These are phyloP conservation scores for Bovichtus diacanthus DNA, from an alignment of 2,797 vertebrate genomes.

Conservation along the genomic window DNA sequence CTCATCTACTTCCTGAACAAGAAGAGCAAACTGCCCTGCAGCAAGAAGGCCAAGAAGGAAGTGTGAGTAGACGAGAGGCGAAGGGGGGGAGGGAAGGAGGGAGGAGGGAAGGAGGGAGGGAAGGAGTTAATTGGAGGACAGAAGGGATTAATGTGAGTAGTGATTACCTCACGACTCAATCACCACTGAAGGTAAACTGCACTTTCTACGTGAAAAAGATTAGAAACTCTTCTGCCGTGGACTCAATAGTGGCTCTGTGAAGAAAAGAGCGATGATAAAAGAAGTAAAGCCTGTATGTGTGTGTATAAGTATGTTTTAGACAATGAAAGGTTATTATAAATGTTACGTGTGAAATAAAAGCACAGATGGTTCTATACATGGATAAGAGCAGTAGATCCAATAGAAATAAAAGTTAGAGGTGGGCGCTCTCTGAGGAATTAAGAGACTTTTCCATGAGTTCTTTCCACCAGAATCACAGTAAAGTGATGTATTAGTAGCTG, in stretches of 20 bases:
- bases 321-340: neutral
- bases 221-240: neutral
- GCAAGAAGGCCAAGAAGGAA: conserved; percentile 85
- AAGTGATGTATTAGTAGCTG: neutral
- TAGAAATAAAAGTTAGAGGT: neutral
- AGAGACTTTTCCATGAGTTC: neutral
- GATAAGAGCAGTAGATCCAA: neutral
- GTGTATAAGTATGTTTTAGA: neutral
- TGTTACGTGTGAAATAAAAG: neutral
- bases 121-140: too few species aligned
- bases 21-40: conserved; percentile 87
- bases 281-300: neutral
- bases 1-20: conserved; percentile 90
- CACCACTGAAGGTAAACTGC: neutral
- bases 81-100: neutral
- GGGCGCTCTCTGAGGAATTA: neutral
- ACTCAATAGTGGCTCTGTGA: neutral
- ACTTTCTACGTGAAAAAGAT: neutral
- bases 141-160: neutral
- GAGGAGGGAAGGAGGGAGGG: neutral
- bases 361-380: neutral
- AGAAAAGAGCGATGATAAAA: neutral
- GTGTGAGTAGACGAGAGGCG: conserved; percentile 82
- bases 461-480: neutral
- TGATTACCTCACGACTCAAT: neutral